Conservation (phyloP, 2,888 invertebrate genomes). For the Platycheirus albimanus region DNA sequence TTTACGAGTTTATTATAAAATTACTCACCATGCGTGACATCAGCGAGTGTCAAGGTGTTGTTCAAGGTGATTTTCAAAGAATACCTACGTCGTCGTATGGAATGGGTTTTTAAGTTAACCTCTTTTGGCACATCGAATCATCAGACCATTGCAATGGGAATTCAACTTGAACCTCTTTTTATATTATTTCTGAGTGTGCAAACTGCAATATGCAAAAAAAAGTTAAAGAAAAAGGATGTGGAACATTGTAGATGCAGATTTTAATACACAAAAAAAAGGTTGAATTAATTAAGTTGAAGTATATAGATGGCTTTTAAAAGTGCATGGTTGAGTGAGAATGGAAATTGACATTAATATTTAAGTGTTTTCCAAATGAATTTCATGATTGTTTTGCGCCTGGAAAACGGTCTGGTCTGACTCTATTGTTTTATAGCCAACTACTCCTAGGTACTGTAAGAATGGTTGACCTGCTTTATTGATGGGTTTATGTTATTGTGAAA, state of each 20-base stretch:
- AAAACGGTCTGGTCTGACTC: slow-evolving; percentile 19
- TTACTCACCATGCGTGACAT: slow-evolving; percentile 74
- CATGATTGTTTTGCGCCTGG: neutral
- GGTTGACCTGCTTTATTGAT: slow-evolving; percentile 26
- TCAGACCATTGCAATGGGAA: slow-evolving; percentile 54
- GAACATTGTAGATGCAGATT: too few species aligned
- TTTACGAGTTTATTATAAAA: neutral
- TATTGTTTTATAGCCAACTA: slow-evolving; percentile 13
- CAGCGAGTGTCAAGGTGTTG: slow-evolving; percentile 70
- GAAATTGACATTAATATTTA: slow-evolving; percentile 28
- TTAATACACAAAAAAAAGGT: neutral
- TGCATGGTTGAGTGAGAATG: slow-evolving; percentile 34
- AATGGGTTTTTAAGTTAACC: slow-evolving; percentile 14
- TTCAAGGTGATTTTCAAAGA: slow-evolving; percentile 52
- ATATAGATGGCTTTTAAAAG: neutral
- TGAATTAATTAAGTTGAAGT: slow-evolving; percentile 25
- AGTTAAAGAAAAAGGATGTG: slow-evolving; percentile 15
- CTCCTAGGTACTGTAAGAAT: neutral
- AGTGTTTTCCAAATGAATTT: neutral
- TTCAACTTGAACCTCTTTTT: slow-evolving; percentile 28
- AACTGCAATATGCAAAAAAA: too few species aligned
- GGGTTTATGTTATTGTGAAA: slow-evolving; percentile 3
- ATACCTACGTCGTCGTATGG: neutral
- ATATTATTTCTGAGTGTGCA: too few species aligned
- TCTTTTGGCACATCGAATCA: slow-evolving; percentile 26